Percentiles rank a stretch among this genome's conserved stretches.
These are phyloP conservation scores for Solen grandis DNA, from an alignment of 1,140 invertebrate genomes.

Conservation along the genomic window DNA sequence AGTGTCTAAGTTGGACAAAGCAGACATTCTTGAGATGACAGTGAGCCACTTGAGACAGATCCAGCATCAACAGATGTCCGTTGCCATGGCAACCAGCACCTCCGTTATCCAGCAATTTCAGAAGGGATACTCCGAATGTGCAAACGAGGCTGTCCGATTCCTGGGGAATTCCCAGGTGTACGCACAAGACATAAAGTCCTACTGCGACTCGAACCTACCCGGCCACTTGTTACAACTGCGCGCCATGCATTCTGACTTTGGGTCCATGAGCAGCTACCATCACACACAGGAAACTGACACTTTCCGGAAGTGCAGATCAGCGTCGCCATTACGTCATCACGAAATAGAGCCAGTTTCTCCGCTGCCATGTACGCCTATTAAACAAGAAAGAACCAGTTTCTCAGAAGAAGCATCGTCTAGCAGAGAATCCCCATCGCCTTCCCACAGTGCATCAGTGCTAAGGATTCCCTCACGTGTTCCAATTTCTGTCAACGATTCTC, in stretches of 20 bases:
- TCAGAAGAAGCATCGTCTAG: neutral
- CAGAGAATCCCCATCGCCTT: neutral
- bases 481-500: slow-evolving; percentile 36
- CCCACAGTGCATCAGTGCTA: neutral
- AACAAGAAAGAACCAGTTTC: slow-evolving; percentile 10
- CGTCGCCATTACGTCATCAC: neutral
- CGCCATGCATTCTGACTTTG: neutral
- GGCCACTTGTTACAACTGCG: neutral
- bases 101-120: slow-evolving; percentile 91
- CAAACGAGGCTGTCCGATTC: slow-evolving; percentile 91
- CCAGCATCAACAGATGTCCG: slow-evolving; percentile 56
- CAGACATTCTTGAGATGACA: slow-evolving; percentile 98
- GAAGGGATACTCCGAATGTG: slow-evolving; percentile 93
- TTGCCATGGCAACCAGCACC: slow-evolving; percentile 89
- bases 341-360: neutral
- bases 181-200: slow-evolving; percentile 29
- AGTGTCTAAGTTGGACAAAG: slow-evolving; percentile 97
- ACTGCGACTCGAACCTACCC: slow-evolving; percentile 26
- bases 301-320: neutral
- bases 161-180: slow-evolving; percentile 88
- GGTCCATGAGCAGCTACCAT: neutral
- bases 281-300: neutral
- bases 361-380: neutral
- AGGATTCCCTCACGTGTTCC: slow-evolving; percentile 40
- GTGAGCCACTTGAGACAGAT: slow-evolving; percentile 90